These are phyloP conservation scores for Hypanus sabinus DNA, from an alignment of 2,113 vertebrate genomes.

Conservation along the genomic window DNA sequence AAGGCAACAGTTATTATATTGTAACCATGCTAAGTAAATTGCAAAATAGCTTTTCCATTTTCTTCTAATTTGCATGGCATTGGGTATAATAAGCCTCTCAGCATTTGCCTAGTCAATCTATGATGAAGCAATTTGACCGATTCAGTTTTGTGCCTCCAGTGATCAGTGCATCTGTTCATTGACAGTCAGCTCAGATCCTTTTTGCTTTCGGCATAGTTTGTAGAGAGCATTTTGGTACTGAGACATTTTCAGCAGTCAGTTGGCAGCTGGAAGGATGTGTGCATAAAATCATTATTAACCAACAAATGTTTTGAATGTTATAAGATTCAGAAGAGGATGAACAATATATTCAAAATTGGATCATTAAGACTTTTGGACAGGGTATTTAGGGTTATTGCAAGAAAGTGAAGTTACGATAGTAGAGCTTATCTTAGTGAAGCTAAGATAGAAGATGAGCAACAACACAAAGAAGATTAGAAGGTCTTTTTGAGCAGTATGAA, in stretches of 20 bases:
- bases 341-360: no score
- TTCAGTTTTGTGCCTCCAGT: background rate
- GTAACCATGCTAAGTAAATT: background rate
- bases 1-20: background rate
- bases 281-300: background rate
- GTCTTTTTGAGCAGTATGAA: no score
- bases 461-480: no score
- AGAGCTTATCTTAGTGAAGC: no score
- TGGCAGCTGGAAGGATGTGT: background rate
- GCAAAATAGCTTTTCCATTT: background rate
- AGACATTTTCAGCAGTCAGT: background rate
- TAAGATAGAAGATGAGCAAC: no score
- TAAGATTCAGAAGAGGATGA: background rate
- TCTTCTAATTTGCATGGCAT: background rate
- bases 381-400: no score
- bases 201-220: background rate
- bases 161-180: slow-evolving; percentile 15
- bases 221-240: background rate
- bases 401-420: no score
- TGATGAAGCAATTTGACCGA: background rate
- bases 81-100: background rate
- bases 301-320: background rate
- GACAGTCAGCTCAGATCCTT: background rate
- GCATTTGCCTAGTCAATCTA: background rate
- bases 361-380: no score